Base-by-base conservation (phyloP, 2,113 vertebrate species). In the Rhodinocichla rosea region DNA sequence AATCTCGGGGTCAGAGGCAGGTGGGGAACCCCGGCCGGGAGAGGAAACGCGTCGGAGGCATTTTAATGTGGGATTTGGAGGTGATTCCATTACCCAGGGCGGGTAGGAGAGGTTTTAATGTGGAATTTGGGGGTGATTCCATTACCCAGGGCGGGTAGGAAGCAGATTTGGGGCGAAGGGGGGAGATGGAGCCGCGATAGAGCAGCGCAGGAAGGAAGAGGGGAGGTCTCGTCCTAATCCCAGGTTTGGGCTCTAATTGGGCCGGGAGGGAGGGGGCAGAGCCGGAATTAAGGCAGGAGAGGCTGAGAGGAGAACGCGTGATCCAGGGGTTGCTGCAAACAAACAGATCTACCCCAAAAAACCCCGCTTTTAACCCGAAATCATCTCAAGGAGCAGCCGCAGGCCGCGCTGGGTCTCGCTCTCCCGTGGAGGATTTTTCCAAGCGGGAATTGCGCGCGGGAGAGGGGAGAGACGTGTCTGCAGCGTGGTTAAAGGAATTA, bases 401-500 rank as follows among this genome's bases (percentile, higher is more conserved):
- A 42, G 74, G 91, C 70, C 70, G 44, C 50, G 52, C 40, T 5
- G 78, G 59, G 85, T 68, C 28, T 88, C 70, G n/a, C 67, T 93
- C 70, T 88, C 79, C 64, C 44, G 28, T 1, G 23, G 50, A 47
- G 52, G 52, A 27, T 57, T 59, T 59, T n/a, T 33, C 52, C 64
- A 15, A 28, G n/a, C 42, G 35, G 64, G 64, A 59, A 69, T 68
- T 76, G 95, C 71, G 56, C 88, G 71, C 79, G 91, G 95, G 90
- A 94, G 56, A 42, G 92, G 22, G 63, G 86, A 71, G 94, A 79
- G 88, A 89, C 86, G 97, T 94, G 93, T 67, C 88, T 83, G 95
- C 92, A 73, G 87, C 92, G 97, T 96, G 94, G 98, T 98, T 97
- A 98, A 98, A 98, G 98, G 98, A 98, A 98, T 98, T 98, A 98